A percentile compares a stretch with the other conserved stretches of the same genome.
Conservation (phyloP, 2,113 vertebrate species). For the Sinocyclocheilus rhinocerous region DNA sequence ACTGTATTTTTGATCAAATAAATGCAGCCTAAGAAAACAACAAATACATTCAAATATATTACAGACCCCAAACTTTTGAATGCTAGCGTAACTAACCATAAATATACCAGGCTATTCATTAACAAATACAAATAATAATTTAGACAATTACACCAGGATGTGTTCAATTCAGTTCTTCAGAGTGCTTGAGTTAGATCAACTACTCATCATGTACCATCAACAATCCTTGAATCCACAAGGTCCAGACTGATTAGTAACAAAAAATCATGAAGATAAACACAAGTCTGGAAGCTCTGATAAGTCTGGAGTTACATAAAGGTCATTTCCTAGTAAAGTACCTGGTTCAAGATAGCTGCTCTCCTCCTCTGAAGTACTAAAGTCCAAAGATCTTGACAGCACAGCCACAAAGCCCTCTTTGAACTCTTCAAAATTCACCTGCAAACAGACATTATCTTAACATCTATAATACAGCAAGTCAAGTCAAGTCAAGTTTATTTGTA, state of each 20-base stretch:
- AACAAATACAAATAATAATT: background rate
- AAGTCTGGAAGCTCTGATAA: background rate
- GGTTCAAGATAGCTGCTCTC: conserved; percentile 83
- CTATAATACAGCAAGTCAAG: background rate
- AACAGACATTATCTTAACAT: background rate
- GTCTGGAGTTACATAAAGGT: no score
- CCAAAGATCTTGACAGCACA: conserved; percentile 78
- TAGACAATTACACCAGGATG: background rate
- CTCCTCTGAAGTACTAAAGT: conserved; percentile 77
- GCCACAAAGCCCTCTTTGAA: conserved; percentile 87
- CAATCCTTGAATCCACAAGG: background rate
- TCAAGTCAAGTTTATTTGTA: no score
- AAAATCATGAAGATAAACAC: background rate
- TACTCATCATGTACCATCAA: conserved; percentile 6
- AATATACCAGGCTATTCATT: background rate
- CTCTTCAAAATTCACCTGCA: conserved; percentile 87
- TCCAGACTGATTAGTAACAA: background rate
- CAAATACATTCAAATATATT: background rate
- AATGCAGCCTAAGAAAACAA: background rate
- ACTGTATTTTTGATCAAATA: background rate
- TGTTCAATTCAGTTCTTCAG: background rate
- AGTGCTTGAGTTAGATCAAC: background rate
- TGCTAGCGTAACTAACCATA: background rate
- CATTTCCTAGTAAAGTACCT: conserved; percentile 67
- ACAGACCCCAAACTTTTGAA: background rate